phyloP scores from a whole-genome alignment of 2,113 vertebrate species.

The Callopanchax toddi region DNA sequence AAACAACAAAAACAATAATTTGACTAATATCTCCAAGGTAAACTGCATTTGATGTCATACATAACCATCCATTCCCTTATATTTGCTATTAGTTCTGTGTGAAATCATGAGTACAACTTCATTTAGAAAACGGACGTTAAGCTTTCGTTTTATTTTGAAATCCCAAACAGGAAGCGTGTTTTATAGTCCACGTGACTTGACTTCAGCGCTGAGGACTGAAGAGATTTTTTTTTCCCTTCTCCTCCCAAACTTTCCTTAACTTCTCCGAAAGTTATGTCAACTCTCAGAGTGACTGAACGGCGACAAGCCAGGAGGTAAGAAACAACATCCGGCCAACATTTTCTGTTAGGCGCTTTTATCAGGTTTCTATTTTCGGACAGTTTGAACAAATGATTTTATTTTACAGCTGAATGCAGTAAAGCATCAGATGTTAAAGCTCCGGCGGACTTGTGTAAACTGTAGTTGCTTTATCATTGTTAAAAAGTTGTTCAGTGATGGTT shows the following conservation, averaged over 20 bases:
- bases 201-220: background rate
- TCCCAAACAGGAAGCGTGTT: background rate
- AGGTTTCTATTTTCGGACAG: conserved; percentile 8
- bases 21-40: no score
- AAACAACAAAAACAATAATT: no score
- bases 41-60: no score
- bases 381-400: background rate
- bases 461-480: background rate
- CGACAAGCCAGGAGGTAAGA: conserved; percentile 64
- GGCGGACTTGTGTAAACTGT: no score
- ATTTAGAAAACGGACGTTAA: background rate
- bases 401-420: background rate
- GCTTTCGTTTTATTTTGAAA: conserved; percentile 44
- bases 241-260: conserved; percentile 63
- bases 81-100: no score
- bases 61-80: no score
- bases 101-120: no score
- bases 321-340: conserved; percentile 10
- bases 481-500: background rate
- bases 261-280: conserved; percentile 58
- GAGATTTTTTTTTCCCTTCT: conserved; percentile 29
- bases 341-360: conserved; percentile 12
- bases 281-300: conserved; percentile 43
- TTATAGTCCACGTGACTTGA: background rate
- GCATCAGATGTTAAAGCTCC: background rate